Base-by-base conservation (phyloP, 2,113 vertebrate genomes). In the Ceyx cyanopectus region DNA sequence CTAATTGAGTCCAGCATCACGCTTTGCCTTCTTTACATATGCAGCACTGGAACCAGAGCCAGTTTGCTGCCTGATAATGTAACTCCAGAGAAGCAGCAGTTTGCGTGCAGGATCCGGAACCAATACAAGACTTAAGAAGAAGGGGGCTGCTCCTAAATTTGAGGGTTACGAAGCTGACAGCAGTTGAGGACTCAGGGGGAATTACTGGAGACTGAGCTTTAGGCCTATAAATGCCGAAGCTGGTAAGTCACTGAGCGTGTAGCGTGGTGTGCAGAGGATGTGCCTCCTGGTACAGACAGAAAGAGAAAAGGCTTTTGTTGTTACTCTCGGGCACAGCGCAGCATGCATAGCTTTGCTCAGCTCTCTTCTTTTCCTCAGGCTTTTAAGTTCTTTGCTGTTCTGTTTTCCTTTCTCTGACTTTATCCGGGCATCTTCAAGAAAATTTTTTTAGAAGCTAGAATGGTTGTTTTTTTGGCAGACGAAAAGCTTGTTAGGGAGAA, bases 1-100 rank as follows among this genome's bases (percentile, higher is more conserved):
- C 97, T 98, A 97, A 97, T 98, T 97, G 97, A 98, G 97, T 96
- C 97, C 97, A 97, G 97, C 91, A 97, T 97, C 94, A 73, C 72
- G 77, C 51, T 96, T 93, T 87, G 81, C 61, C 87, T 93, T 85
- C 94, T 89, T 91, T 63, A 96, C 95, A 96, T 97, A 37, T 63
- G 93, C 92, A 95, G 86, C 74, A 2, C 93, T 94, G 92, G 89
- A 94, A 90, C 89, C 11, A 2, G 93, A 97, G 95, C 90, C 93
- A 94, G 95, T 96, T 93, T 48, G 92, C 89, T 95, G 92, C 92
- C 94, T 93, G 97, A 96, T 97, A 97, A 96, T 98, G 96, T 97
- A 97, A 97, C 96, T 96, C 62, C 75, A 51, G 79, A 91, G 94
- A 93, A 95, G 95, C 95, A 93, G 86, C 94, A 93, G 95, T 97